Evolutionary conservation across 2,888 invertebrate species (phyloP), one percentile per base, ranked within the genome.

Genomic region (Idaea straminata): DNA sequence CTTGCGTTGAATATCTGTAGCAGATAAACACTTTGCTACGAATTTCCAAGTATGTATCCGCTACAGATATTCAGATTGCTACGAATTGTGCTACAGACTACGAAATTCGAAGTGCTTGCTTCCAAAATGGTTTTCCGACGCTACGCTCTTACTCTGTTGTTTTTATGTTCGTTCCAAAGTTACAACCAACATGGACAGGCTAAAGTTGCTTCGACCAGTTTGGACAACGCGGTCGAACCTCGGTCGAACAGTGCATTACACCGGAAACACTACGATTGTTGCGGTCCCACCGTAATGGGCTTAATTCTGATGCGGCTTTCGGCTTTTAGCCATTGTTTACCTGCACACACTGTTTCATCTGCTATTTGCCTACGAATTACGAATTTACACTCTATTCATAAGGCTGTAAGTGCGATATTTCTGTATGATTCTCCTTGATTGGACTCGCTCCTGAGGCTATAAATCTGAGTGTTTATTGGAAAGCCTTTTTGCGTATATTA

Each of bases 241-340:
- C 72, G 76, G 76, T 75, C 72, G 70, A 70, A 67, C 77, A 76
- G 79, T 83, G 85, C 85, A 88, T 89, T 87, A 88, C 87, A 87
- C 84, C 76, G 84, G 84, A 83, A 83, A 82, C 83, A 80, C 76
- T 75, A 82, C 83, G 83, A 86, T 85, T 85, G 87, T 84, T 89
- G 90, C 80, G 89, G 91, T 85, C 71, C 70, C 75, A 72, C 77
- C 77, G 83, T 91, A 91, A 91, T 92, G 87, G 90, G 85, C 89
- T 91, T 89, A 90, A 91, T 91, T 88, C 86, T 85, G 87, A 81
- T 87, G 91, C 81, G 89, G 91, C 90, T 90, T 89, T 87, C 82
- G 82, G 91, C 91, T 91, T 91, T 90, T 89, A 90, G 87, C 87
- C 86, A 82, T 88, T 91, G 91, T 91, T 89, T 89, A 87, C 90